Conservation (phyloP, 2,888 invertebrate species). For the Nemotelus nigrinus region DNA sequence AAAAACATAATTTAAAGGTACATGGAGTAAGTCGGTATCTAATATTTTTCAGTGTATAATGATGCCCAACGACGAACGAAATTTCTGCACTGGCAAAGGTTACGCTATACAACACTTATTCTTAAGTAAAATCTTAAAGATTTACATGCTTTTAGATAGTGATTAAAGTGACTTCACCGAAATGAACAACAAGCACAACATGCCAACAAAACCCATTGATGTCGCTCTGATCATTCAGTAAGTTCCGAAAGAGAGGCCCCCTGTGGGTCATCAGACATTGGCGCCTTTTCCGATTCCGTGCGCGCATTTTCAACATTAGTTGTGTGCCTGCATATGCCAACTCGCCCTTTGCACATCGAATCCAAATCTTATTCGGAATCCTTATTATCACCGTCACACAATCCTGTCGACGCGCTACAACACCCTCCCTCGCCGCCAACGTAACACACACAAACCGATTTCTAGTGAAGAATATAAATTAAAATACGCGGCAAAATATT, state of each 20-base stretch:
- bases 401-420: conserved; percentile 16
- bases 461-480: conserved; percentile 43
- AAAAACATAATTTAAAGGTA: no score
- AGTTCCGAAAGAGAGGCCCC: conserved; percentile 21
- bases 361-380: background rate
- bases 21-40: no score
- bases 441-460: background rate
- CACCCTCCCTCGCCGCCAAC: conserved; percentile 30
- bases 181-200: conserved; percentile 4
- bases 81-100: background rate
- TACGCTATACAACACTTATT: background rate
- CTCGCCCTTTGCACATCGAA: background rate
- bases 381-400: conserved; percentile 26
- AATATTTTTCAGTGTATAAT: background rate
- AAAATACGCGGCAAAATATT: conserved; percentile 49
- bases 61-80: background rate
- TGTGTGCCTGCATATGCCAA: background rate
- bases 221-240: conserved; percentile 16
- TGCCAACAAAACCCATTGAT: conserved; percentile 5
- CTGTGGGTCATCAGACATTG: conserved; percentile 47
- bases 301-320: conserved; percentile 15
- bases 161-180: conserved; percentile 7
- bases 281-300: conserved; percentile 46
- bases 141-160: background rate
- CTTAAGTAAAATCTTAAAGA: background rate